Evolutionary conservation across 53 echinoderm and acorn worm genomes (phyloP).

Genomic region (Antedon mediterranea): DNA sequence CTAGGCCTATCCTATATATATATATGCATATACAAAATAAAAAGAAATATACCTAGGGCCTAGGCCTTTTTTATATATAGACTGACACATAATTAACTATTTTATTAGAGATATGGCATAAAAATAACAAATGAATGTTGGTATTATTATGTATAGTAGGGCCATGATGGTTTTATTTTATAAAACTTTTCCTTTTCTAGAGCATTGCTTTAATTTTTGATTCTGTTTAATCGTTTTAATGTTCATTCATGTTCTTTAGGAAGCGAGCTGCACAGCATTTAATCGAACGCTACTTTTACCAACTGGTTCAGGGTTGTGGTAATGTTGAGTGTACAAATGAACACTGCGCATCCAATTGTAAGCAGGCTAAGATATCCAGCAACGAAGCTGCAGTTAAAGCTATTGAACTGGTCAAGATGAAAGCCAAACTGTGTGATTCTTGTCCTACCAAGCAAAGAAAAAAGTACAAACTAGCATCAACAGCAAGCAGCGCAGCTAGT

Average conservation of each 20-base stretch:
- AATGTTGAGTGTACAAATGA: conserved; percentile 57
- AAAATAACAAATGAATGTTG: no score
- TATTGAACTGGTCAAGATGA: conserved; percentile 62
- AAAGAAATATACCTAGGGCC: no score
- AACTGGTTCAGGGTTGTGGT: conserved; percentile 73
- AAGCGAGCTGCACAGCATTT: conserved; percentile 76
- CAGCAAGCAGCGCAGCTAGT: background rate
- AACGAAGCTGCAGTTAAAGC: conserved; percentile 92
- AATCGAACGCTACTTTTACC: conserved; percentile 96
- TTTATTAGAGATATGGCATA: no score
- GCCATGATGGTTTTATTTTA: no score
- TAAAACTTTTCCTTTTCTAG: no score
- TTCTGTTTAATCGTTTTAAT: no score
- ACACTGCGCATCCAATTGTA: conserved; percentile 67
- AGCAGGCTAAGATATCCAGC: conserved; percentile 25
- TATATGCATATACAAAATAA: no score
- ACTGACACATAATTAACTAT: no score
- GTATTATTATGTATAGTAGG: no score
- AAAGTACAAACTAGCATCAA: background rate
- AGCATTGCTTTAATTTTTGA: no score
- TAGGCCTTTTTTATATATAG: no score
- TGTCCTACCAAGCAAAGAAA: conserved; percentile 43
- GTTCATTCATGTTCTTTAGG: conserved; percentile 17
- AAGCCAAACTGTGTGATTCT: conserved; percentile 68
- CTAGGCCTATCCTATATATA: no score